phyloP scores from a whole-genome alignment of 2,888 invertebrate species.

The Resseliella maxima region DNA sequence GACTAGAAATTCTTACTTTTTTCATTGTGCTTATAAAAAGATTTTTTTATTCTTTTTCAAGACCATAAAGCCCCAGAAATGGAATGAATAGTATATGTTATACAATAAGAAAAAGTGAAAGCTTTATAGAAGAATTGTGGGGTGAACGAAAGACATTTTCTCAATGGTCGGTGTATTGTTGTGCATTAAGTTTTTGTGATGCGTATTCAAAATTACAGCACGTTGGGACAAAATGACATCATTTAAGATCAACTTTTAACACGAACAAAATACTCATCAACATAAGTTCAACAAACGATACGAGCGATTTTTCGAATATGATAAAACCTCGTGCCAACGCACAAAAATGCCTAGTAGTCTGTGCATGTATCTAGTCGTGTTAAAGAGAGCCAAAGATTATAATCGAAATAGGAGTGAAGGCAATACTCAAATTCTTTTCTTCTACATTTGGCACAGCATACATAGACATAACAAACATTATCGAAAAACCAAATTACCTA shows the following conservation, averaged over 20 bases:
- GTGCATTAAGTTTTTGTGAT: slow-evolving; percentile 14
- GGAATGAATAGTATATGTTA: not conserved
- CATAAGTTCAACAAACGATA: slow-evolving; percentile 51
- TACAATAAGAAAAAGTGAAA: slow-evolving; percentile 25
- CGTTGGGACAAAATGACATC: slow-evolving; percentile 20
- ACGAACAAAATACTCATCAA: slow-evolving; percentile 12
- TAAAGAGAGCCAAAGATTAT: not conserved
- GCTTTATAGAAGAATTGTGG: not conserved
- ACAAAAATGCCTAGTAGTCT: not conserved
- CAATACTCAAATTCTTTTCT: not conserved
- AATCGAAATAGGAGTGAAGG: not conserved
- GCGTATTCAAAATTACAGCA: slow-evolving; percentile 1
- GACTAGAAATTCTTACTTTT: slow-evolving; percentile 4
- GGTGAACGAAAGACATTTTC: not conserved
- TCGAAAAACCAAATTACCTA: slow-evolving; percentile 55
- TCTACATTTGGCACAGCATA: not conserved
- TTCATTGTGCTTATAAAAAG: not conserved
- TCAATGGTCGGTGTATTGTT: not conserved
- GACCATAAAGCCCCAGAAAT: not conserved
- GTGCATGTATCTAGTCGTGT: not conserved
- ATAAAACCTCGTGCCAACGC: not conserved
- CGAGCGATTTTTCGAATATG: slow-evolving; percentile 3
- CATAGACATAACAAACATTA: slow-evolving; percentile 51
- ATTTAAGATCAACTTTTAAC: slow-evolving; percentile 24
- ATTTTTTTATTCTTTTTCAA: not conserved